phyloP scores from a whole-genome alignment of 2,113 vertebrate species.

The Nematolebias whitei region DNA sequence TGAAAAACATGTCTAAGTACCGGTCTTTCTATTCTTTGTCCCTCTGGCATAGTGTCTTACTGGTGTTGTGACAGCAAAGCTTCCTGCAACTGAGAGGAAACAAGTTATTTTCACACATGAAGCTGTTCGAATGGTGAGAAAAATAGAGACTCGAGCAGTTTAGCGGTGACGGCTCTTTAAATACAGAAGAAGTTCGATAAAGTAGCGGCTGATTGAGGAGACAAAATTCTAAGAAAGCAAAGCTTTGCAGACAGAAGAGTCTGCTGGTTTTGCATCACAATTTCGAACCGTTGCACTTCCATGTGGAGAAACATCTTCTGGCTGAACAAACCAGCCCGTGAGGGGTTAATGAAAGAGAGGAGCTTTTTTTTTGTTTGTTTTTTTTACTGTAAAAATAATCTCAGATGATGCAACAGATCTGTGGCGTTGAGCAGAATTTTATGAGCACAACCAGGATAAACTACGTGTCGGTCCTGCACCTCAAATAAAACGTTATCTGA shows the following conservation, averaged over 20 bases:
- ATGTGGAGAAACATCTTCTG: not conserved
- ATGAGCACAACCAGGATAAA: conserved; percentile 5
- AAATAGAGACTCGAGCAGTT: not conserved
- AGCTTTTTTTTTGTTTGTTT: too few relatives aligned
- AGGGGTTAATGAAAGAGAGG: not conserved
- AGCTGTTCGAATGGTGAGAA: not conserved
- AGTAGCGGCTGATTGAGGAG: too few relatives aligned
- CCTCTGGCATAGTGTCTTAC: conserved; percentile 80
- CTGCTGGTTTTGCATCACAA: too few relatives aligned
- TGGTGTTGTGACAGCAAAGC: conserved; percentile 62
- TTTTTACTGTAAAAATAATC: not conserved
- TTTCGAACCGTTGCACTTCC: not conserved
- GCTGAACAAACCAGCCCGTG: not conserved
- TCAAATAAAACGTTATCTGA: conserved; percentile 18
- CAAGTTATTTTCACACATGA: not conserved
- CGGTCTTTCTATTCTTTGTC: conserved; percentile 68
- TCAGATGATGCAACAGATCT: not conserved
- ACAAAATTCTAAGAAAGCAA: not conserved
- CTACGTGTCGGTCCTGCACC: not conserved
- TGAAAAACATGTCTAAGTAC: conserved; percentile 64
- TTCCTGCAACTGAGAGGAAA: conserved; percentile 54
- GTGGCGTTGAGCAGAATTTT: not conserved
- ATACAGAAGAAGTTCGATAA: too few relatives aligned
- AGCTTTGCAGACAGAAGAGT: not conserved
- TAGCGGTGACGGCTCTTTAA: not conserved